Evolutionary conservation across 2,113 vertebrate genomes (phyloP), one percentile per base, ranked within the genome.

Genomic region (Mystacornis crossleyi): DNA sequence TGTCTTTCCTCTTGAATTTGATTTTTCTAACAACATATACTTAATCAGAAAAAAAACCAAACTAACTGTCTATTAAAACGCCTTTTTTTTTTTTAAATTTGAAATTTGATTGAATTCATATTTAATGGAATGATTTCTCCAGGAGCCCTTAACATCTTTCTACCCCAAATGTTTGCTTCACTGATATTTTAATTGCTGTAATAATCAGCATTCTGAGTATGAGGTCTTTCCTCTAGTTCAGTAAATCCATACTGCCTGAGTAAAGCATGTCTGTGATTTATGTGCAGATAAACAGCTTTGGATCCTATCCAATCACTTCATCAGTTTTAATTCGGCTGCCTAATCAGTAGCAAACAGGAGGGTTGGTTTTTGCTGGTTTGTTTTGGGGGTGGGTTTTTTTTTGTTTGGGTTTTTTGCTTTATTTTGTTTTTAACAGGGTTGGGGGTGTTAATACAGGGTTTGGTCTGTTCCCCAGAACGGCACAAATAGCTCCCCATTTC

Each of bases 271-370:
- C 86, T 94, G 93, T 96, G 95, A 97, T 97, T 97, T 97, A 96
- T 97, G 96, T 93, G 95, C 92, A 95, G 96, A 97, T 96, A 97
- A 97, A 97, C 95, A 96, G 82, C 89, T 86, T 96, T 97, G 97
- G 95, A 90, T 95, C 62, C 71, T 54, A 38, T 85, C 97, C 97
- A 97, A 86, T 96, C 94, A 64, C 92, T 93, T 97, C 91, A 96
- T 97, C 95, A 92, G 95, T 96, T 97, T 95, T 98, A 97, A 98
- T 97, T 97, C 18, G 18, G 58, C 91, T 97, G 93, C 91, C 89
- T 97, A 97, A 97, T 97, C 96, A 97, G 97, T 92, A 84, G 96
- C 91, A 95, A 96, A 86, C 97, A 96, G 93, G 87, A 96, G 85
- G 58, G 57, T 54, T 94, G 77, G 7, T 83, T 96, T 82, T 77